These are phyloP conservation scores for Neosilurus hyrtlii DNA, from an alignment of 2,797 vertebrate species.

Conservation along the genomic window DNA sequence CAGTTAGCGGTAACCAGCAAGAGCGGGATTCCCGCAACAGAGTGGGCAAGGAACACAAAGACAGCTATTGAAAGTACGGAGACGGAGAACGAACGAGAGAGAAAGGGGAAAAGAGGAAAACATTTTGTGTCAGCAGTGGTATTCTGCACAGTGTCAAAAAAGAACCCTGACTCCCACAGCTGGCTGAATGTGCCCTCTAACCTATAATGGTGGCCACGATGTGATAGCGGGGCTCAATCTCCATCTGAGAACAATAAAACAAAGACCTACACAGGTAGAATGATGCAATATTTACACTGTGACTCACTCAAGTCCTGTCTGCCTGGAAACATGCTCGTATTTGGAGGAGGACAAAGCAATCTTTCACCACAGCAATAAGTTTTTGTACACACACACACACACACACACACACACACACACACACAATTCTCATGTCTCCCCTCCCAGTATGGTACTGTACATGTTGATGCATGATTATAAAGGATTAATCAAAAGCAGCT, in stretches of 20 bases:
- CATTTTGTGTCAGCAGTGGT: slow-evolving; percentile 67
- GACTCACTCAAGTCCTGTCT: slow-evolving; percentile 52
- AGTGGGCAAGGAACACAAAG: slow-evolving; percentile 69
- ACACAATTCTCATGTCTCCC: slow-evolving; percentile 15
- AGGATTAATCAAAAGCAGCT: background rate
- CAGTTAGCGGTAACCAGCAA: slow-evolving; percentile 73
- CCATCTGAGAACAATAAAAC: slow-evolving; percentile 48
- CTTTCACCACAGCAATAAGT: slow-evolving; percentile 44
- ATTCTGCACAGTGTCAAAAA: slow-evolving; percentile 24
- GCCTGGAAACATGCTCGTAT: slow-evolving; percentile 48
- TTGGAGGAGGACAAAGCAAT: slow-evolving; percentile 44
- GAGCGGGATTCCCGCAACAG: slow-evolving; percentile 73
- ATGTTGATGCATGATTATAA: slow-evolving; percentile 14
- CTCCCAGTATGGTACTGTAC: background rate
- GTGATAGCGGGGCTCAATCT: slow-evolving; percentile 27
- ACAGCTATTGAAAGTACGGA: slow-evolving; percentile 64
- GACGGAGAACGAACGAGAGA: slow-evolving; percentile 26
- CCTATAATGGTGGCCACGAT: slow-evolving; percentile 6
- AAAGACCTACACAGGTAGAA: slow-evolving; percentile 47
- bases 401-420: slow-evolving; percentile 10
- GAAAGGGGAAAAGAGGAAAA: slow-evolving; percentile 23
- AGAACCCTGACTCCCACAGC: background rate
- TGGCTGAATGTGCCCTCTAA: slow-evolving; percentile 13
- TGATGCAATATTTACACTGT: slow-evolving; percentile 56
- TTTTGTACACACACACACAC: slow-evolving; percentile 25